Conservation (phyloP, 1,140 invertebrate genomes). For the Dufourea novaeangliae region DNA sequence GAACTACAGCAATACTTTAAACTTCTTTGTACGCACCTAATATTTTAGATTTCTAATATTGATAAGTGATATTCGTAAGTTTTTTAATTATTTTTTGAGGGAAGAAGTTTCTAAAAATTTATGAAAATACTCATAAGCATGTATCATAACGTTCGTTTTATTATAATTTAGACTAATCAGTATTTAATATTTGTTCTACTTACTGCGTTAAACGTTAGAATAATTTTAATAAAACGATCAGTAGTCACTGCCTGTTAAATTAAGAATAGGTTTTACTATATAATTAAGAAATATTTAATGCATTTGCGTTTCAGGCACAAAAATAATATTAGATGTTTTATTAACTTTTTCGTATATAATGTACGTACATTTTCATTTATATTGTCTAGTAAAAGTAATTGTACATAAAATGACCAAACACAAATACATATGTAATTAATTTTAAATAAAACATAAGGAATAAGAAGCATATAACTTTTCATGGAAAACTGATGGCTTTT, state of each 20-base stretch:
- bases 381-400: not conserved
- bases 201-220: conserved; percentile 3
- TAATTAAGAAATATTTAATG: not conserved
- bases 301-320: not conserved
- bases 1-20: not conserved
- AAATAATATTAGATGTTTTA: conserved; percentile 5
- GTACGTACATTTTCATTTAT: not conserved
- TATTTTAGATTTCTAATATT: not conserved
- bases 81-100: not conserved
- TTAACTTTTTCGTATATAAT: not conserved
- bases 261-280: not conserved
- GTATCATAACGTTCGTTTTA: not conserved
- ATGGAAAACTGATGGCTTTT: not conserved
- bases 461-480: not conserved
- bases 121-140: not conserved
- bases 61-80: not conserved
- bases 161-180: not conserved
- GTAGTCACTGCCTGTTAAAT: conserved; percentile 20
- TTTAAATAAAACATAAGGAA: not conserved
- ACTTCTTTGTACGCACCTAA: not conserved
- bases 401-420: conserved; percentile 15
- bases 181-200: conserved; percentile 19
- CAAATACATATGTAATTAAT: not conserved
- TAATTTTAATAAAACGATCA: conserved; percentile 6
- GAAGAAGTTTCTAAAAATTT: not conserved